Base-by-base conservation (phyloP, 2,888 invertebrate species). In the Abscondita cerata region DNA sequence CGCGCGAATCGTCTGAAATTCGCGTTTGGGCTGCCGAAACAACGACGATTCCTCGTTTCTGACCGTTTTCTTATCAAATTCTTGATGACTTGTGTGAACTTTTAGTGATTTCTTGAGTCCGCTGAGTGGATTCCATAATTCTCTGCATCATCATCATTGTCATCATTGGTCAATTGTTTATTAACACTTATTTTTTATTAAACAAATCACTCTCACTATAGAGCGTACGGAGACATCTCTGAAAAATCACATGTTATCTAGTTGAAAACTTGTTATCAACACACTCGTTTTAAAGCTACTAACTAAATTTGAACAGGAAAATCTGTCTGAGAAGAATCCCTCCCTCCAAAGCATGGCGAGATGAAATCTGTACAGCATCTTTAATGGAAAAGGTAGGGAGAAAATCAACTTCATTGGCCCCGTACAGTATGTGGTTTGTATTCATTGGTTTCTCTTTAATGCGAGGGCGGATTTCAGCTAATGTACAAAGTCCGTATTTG, bases 121-220 rank as follows among this genome's bases (percentile, higher is more conserved):
- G 59, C 47, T 48, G 65, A 41, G 48, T 73, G 70, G 77, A 73
- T 66, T 79, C 75, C 53, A 78, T 76, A 47, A 80, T 73, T 70
- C 81, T 75, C 73, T 81, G 81, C 81, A 82, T 81, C 81, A 81
- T 81, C 77, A 82, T 76, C 81, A 82, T 82, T 78, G 82, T 82
- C 82, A 82, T 81, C 76, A 76, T 80, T 70, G 67, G 62, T 58
- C 62, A 20, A 19, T 58, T 41, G 15, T 33, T 34, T 36, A 20
- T 2, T 20, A 31, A 25, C 44, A 18, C 18, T 44, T 3, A 40
- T 15, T 6, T 12, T 8, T 40, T 13, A 8, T 40, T 5, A 40
- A 40, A 15, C 15, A 40, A 15, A 2, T 12, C 15, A 51, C 51
- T 15, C 4, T 38, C n/a, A 38, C n/a, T 38, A 8, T 33, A 33